Evolutionary conservation across 2,888 invertebrate genomes (phyloP).

Genomic region (Agapostemon virescens): DNA sequence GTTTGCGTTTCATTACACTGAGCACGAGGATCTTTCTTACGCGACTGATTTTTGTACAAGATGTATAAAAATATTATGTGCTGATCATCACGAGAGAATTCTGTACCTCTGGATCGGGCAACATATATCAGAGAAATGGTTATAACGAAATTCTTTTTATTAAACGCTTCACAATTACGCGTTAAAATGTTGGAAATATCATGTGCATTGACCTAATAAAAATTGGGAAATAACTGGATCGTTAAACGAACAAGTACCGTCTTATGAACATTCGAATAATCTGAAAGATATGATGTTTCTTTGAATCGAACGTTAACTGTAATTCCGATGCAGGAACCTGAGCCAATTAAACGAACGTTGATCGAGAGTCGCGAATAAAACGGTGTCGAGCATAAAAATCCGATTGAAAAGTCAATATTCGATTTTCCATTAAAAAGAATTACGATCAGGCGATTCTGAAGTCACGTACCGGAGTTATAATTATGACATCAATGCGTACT

Average conservation of each 20-base stretch:
- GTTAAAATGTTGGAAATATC: too few species aligned
- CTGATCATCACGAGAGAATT: too few species aligned
- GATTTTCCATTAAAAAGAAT: neutral
- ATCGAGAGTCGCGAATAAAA: neutral
- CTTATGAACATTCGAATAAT: neutral
- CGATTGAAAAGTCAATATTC: neutral
- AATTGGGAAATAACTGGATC: too few species aligned
- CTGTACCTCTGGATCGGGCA: too few species aligned
- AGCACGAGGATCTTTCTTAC: neutral
- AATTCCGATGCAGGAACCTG: neutral
- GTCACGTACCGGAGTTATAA: neutral
- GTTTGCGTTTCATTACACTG: too few species aligned
- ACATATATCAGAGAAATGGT: too few species aligned
- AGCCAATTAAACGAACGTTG: neutral
- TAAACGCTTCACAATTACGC: too few species aligned
- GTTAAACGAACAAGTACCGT: too few species aligned
- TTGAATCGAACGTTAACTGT: neutral
- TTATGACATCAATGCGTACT: constrained; percentile 13
- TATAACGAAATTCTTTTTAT: too few species aligned
- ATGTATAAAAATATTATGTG: too few species aligned
- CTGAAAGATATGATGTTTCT: neutral
- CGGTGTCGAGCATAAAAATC: neutral
- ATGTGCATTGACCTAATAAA: too few species aligned
- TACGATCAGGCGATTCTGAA: neutral
- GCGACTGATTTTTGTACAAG: neutral